These are phyloP conservation scores for Exaiptasia diaphana DNA, from an alignment of 64 coral and sea anemone genomes.

Conservation along the genomic window DNA sequence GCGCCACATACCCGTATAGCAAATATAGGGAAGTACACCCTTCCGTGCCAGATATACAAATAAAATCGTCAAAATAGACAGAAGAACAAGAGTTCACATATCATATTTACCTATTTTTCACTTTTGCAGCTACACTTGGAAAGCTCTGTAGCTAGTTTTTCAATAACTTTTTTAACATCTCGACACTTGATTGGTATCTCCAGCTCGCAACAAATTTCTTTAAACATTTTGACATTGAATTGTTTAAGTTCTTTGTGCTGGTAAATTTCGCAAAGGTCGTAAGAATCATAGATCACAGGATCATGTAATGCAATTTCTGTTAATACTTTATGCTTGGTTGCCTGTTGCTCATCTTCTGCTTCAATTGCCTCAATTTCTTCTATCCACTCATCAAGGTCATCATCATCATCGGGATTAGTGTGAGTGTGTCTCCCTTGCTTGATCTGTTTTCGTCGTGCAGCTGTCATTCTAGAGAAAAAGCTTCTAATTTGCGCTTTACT, in stretches of 20 bases:
- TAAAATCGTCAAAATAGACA: too few relatives aligned
- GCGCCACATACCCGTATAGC: too few relatives aligned
- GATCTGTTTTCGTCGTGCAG: conserved; percentile 23
- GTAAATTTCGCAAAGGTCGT: neutral
- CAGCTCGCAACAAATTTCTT: neutral
- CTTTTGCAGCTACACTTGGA: too few relatives aligned
- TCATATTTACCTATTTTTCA: too few relatives aligned
- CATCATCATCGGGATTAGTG: neutral
- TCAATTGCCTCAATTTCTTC: neutral
- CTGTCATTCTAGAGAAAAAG: conserved; percentile 22
- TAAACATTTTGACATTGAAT: neutral
- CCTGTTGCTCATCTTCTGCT: neutral
- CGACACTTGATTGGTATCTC: neutral
- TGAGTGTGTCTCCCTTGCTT: neutral
- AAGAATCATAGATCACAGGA: conserved; percentile 12
- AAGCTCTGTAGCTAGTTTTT: too few relatives aligned
- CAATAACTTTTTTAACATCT: too few relatives aligned
- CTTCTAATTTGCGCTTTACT: conserved; percentile 13
- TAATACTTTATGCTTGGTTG: neutral
- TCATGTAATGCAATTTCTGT: neutral
- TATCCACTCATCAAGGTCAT: neutral
- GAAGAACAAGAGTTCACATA: too few relatives aligned
- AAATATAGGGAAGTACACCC: too few relatives aligned
- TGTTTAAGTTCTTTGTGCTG: neutral
- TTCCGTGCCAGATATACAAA: too few relatives aligned